These are phyloP conservation scores for Drosophila anceps DNA, from an alignment of 2,888 invertebrate genomes.

Conservation along the genomic window DNA sequence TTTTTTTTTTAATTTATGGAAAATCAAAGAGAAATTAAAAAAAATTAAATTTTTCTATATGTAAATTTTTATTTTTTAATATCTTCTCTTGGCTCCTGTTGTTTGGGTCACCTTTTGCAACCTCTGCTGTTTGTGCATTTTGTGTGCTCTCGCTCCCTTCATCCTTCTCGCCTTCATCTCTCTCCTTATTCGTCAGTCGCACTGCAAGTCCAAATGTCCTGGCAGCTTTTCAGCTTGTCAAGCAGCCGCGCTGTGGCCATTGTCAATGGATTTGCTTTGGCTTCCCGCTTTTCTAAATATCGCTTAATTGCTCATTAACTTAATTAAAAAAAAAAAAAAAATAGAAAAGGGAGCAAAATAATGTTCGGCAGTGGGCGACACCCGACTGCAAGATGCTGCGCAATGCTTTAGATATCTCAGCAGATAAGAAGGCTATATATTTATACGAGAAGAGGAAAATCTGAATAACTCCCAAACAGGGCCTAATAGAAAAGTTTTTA, in stretches of 20 bases:
- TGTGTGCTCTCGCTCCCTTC: neutral
- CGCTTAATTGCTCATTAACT: constrained; percentile 39
- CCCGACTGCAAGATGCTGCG: neutral
- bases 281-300: constrained; percentile 37
- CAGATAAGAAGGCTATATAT: neutral
- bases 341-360: neutral
- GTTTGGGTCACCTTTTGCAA: neutral
- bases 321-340: constrained; percentile 35
- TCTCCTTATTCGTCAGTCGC: neutral
- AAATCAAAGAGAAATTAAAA: neutral
- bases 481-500: neutral
- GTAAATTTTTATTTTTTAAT: neutral
- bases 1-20: neutral
- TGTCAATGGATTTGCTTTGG: constrained; percentile 41
- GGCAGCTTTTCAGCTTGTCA: neutral
- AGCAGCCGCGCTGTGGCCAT: constrained; percentile 11
- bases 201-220: neutral
- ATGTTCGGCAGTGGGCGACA: neutral
- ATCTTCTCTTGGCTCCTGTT: neutral
- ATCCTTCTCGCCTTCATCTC: neutral
- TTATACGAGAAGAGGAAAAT: neutral
- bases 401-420: neutral
- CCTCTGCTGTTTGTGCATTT: constrained; percentile 2
- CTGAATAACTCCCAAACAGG: neutral
- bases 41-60: neutral